phyloP scores from a whole-genome alignment of 23 tunicate species.

The Halocynthia aurantium region DNA sequence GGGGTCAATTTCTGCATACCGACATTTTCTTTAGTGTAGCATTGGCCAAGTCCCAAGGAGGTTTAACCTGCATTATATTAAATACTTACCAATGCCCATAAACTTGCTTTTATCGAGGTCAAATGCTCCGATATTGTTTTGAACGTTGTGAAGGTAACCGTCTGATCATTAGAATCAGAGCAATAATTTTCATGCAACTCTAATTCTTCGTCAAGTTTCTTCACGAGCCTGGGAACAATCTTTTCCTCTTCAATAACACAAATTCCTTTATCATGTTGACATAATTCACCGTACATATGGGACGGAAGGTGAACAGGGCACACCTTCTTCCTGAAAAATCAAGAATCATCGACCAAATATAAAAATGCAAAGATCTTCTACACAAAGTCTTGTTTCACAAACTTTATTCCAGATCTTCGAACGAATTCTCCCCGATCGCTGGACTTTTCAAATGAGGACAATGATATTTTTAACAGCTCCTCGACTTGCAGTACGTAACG shows the following conservation, averaged over 20 bases:
- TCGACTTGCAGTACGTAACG: slow-evolving; percentile 70
- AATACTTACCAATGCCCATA: slow-evolving; percentile 87
- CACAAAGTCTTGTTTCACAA: slow-evolving; percentile 1
- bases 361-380: background rate
- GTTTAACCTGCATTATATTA: background rate
- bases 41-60: no score
- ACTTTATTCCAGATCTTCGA: slow-evolving; percentile 61
- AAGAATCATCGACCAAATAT: background rate
- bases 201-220: slow-evolving; percentile 26
- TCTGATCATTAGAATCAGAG: slow-evolving; percentile 11
- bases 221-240: slow-evolving; percentile 25
- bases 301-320: slow-evolving; percentile 74
- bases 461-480: slow-evolving; percentile 64
- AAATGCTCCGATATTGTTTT: slow-evolving; percentile 11
- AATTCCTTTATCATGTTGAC: slow-evolving; percentile 54
- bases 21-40: no score
- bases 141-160: slow-evolving; percentile 3
- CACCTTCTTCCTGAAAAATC: slow-evolving; percentile 35
- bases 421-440: slow-evolving; percentile 79
- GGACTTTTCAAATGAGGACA: slow-evolving; percentile 55
- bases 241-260: slow-evolving; percentile 32
- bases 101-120: slow-evolving; percentile 45
- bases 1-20: background rate
- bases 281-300: slow-evolving; percentile 86
- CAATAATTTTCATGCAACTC: slow-evolving; percentile 2